Evolutionary conservation across 2,888 invertebrate species (phyloP), one percentile per base, ranked within the genome.

Genomic region (Holacanthella duospinosa): DNA sequence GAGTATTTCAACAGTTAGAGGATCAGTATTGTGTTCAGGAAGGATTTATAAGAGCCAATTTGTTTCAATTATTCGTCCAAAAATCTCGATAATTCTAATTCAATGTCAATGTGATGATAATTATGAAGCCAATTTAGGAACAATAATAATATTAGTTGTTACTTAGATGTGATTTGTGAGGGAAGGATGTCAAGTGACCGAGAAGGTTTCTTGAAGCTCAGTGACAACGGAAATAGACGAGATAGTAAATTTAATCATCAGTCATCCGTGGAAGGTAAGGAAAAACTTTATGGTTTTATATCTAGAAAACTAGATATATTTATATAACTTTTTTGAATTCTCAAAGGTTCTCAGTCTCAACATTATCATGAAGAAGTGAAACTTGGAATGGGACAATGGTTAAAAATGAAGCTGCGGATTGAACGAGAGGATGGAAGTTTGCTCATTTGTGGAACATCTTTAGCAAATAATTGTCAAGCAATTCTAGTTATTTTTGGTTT

Each of bases 401-500:
- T n/a, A 21, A 48, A 4, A 9, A 48, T 66, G 1, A 64, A 66
- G 19, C 62, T 67, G 25, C 63, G 65, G 3, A 64, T 71, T 24
- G 70, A 71, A 58, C 64, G 62, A 55, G 71, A 71, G 43, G 71
- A 70, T 43, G 71, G 69, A 27, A 68, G 65, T 36, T 36, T 70
- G 16, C 58, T 68, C 58, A 71, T 71, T 36, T 70, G 71, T 28
- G 66, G 69, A 19, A 56, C 70, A n/a, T 65, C 68, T 4, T 48
- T 71, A 21, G 71, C 71, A 29, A 59, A 67, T 16, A 68, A 71
- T 62, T 71, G 71, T 60, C 69, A 71, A 54, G 64, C 68, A 29
- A 67, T 70, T 29, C 65, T 71, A 29, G 57, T 71, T 27, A 68
- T 70, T 36, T 71, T 71, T 57, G 70, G 71, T 6, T 70, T 71